phyloP scores from a whole-genome alignment of 37 sponge, comb jelly and placozoan species.

The Diacarnus erythraeanus region DNA sequence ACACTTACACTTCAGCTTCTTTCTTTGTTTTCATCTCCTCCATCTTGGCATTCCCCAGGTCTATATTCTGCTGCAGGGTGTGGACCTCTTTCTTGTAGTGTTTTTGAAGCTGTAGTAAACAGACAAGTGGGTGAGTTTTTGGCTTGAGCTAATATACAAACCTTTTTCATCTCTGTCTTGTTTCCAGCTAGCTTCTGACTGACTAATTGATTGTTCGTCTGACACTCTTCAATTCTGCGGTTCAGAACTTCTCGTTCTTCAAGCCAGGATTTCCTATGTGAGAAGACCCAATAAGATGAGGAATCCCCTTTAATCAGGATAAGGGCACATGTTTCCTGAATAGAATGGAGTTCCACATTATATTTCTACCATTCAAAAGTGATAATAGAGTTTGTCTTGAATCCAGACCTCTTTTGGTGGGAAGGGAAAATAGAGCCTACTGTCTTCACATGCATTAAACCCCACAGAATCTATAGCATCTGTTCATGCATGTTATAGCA shows the following conservation, averaged over 20 bases:
- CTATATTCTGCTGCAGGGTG: slow-evolving; percentile 13
- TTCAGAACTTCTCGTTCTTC: neutral
- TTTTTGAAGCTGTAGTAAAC: slow-evolving; percentile 27
- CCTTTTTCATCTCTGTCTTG: slow-evolving; percentile 8
- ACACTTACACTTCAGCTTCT: slow-evolving; percentile 18
- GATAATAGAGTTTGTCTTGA: too few species aligned
- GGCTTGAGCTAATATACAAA: too few species aligned
- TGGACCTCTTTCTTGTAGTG: slow-evolving; percentile 36
- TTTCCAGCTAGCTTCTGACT: neutral
- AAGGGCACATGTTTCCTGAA: too few species aligned
- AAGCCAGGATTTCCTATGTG: slow-evolving; percentile 11
- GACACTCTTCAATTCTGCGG: neutral
- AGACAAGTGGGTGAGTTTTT: too few species aligned
- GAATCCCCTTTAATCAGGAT: too few species aligned
- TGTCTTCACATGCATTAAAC: too few species aligned
- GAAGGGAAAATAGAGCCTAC: too few species aligned
- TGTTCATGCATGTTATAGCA: too few species aligned
- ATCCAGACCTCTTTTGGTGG: too few species aligned
- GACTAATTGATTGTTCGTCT: neutral
- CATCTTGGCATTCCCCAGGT: slow-evolving; percentile 16
- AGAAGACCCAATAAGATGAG: neutral
- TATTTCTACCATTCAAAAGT: too few species aligned
- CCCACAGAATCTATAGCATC: too few species aligned
- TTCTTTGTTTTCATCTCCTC: slow-evolving; percentile 24
- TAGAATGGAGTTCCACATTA: too few species aligned